phyloP scores from a whole-genome alignment of 2,113 vertebrate species.

The Pelodiscus sinensis region DNA sequence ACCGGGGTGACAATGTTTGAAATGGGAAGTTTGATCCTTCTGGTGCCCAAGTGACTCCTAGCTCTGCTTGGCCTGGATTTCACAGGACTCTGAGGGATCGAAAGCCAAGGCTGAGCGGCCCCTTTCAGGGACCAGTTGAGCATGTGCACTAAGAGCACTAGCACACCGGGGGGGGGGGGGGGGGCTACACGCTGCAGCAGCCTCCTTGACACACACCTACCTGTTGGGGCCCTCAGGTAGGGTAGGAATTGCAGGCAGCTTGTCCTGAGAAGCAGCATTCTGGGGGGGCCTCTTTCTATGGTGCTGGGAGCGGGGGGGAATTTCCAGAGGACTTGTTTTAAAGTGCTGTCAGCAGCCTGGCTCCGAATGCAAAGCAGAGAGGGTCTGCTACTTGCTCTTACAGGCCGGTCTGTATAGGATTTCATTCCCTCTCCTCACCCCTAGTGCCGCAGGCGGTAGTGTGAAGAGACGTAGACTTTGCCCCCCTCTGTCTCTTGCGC shows the following conservation, averaged over 20 bases:
- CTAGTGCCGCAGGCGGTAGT: not conserved
- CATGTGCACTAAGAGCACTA: not conserved
- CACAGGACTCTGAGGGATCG: rapidly evolving
- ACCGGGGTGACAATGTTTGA: not conserved
- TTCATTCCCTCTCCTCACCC: not conserved
- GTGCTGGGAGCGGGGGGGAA: not conserved
- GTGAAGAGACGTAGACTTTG: not conserved
- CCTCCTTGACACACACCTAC: not conserved
- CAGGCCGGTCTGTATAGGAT: rapidly evolving
- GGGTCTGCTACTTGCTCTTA: rapidly evolving
- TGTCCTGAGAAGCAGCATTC: rapidly evolving
- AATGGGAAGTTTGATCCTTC: not conserved
- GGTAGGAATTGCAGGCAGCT: rapidly evolving
- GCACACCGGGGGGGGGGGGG: not conserved
- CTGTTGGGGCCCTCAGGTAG: rapidly evolving
- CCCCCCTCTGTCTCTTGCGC: not conserved
- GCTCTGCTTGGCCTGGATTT: rapidly evolving
- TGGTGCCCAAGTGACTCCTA: not conserved
- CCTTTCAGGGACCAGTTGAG: not conserved
- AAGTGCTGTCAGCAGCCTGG: not conserved
- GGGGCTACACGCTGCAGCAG: not conserved
- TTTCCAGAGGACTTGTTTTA: not conserved
- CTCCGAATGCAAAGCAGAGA: rapidly evolving
- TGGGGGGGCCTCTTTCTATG: too few relatives aligned
- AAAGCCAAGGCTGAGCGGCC: not conserved